phyloP scores from a whole-genome alignment of 2,797 vertebrate genomes.

The Sparus aurata region DNA sequence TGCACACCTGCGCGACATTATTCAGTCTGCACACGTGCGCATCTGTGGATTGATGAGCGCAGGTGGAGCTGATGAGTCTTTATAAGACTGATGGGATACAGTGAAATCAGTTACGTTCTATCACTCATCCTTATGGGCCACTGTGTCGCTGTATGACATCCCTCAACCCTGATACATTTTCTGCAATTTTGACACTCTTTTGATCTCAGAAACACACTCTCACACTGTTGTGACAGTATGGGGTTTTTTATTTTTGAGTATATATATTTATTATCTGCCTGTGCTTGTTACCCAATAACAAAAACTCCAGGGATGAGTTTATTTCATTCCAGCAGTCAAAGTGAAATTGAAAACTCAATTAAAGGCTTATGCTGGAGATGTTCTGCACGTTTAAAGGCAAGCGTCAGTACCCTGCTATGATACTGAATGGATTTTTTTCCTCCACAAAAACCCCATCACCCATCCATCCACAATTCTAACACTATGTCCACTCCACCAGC shows the following conservation, averaged over 20 bases:
- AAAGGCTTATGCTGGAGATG: slow-evolving; percentile 37
- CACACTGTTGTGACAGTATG: slow-evolving; percentile 4
- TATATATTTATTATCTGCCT: slow-evolving; percentile 24
- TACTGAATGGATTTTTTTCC: slow-evolving; percentile 26
- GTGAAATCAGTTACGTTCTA: slow-evolving; percentile 43
- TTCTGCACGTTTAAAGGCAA: slow-evolving; percentile 33
- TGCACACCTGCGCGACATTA: slow-evolving; percentile 33
- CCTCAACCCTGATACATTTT: slow-evolving; percentile 26
- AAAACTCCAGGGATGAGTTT: slow-evolving; percentile 29
- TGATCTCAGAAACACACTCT: slow-evolving; percentile 28
- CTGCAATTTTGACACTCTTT: slow-evolving; percentile 24
- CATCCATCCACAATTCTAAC: slow-evolving; percentile 63
- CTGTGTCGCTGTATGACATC: slow-evolving; percentile 41
- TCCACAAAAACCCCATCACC: slow-evolving; percentile 25
- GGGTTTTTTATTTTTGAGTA: slow-evolving; percentile 21
- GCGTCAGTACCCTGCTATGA: slow-evolving; percentile 1
- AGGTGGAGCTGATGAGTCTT: slow-evolving; percentile 50
- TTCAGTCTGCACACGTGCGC: slow-evolving; percentile 32
- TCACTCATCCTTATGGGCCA: slow-evolving; percentile 49
- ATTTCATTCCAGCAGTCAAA: slow-evolving; percentile 44
- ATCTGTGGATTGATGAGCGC: slow-evolving; percentile 45
- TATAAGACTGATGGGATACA: slow-evolving; percentile 48
- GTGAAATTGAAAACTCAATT: slow-evolving; percentile 61
- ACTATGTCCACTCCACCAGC: slow-evolving; percentile 55
- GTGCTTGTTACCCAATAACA: slow-evolving; percentile 46